These are phyloP conservation scores for Hirudinaria manillensis DNA, from an alignment of 2,888 invertebrate genomes.

Conservation along the genomic window DNA sequence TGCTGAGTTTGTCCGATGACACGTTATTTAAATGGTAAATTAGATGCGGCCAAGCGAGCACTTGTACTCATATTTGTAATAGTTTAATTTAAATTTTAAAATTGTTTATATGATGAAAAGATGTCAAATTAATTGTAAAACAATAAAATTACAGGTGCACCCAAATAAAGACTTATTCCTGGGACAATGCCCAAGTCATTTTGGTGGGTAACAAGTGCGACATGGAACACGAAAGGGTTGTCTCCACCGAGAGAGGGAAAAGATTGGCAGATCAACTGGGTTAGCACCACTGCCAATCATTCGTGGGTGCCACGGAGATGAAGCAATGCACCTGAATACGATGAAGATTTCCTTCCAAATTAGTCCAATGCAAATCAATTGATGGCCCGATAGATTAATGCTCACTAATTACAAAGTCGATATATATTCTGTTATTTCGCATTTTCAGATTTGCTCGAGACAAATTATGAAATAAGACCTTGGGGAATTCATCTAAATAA, in stretches of 20 bases:
- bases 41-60: too few relatives aligned
- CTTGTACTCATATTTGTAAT: too few relatives aligned
- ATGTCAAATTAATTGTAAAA: neutral
- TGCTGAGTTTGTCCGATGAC: too few relatives aligned
- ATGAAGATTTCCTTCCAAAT: too few relatives aligned
- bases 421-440: neutral
- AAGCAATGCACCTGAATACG: too few relatives aligned
- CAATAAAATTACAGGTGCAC: slow-evolving; percentile 71
- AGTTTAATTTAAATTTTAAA: too few relatives aligned
- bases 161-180: slow-evolving; percentile 98
- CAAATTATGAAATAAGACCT: too few relatives aligned
- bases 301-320: neutral
- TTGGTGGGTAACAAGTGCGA: slow-evolving; percentile 98
- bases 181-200: slow-evolving; percentile 91
- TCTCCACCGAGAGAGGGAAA: slow-evolving; percentile 90
- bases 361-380: too few relatives aligned
- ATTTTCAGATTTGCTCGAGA: too few relatives aligned
- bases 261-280: slow-evolving; percentile 92
- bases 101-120: neutral
- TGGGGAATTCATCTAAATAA: too few relatives aligned
- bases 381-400: too few relatives aligned
- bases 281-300: slow-evolving; percentile 36
- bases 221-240: slow-evolving; percentile 97
- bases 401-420: neutral
- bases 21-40: too few relatives aligned